Base-by-base conservation (phyloP, 1,140 invertebrate species). In the Papilio polyxenes region DNA sequence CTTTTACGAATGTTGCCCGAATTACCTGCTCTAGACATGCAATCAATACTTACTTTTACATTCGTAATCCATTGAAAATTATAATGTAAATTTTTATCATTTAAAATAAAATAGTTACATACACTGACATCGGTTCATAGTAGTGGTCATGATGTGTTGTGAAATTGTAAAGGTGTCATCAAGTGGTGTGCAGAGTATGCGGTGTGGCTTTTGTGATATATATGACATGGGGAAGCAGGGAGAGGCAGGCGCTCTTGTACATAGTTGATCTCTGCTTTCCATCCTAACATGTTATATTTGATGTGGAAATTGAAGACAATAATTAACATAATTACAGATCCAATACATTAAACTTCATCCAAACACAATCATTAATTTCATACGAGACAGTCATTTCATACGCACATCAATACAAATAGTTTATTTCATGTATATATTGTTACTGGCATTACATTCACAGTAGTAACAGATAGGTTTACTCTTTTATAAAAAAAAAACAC, bases 261-360 rank as follows among this genome's bases (percentile, higher is more conserved):
- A 72, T 7, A 17, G 13, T 72, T 40, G 65, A 72, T 72, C 65
- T 37, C 31, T 5, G 62, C 23, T 65, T 31, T 65, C 11, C 10
- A 37, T 65, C 23, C 62, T 65, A 11, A 6, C 13, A 65, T 31
- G 10, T 13, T 31, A 31, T n/a, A 59, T 59, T 59, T 13, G 4
- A 65, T 31, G 37, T 72, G 3, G 31, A 72, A 37, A 72, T 31
- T 72, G 37, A 72, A 72, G 23, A 72, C 65, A 72, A 72, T 72
- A 72, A 72, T 72, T 72, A 72, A 37, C 11, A 72, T 37, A 37
- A 37, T 7, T 37, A 72, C 65, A 72, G 6, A 40, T 15, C 11
- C 53, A 6, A 13, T 37, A 72, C 13, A 72, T 40, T 65, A 15
- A 53, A 17, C 51, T 53, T 53, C 51, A 17, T 7, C 51, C 10